A percentile compares a stretch with the other conserved stretches of the same genome.
phyloP scores from a whole-genome alignment of 2,888 invertebrate species.

The Neuroscelio doddi region DNA sequence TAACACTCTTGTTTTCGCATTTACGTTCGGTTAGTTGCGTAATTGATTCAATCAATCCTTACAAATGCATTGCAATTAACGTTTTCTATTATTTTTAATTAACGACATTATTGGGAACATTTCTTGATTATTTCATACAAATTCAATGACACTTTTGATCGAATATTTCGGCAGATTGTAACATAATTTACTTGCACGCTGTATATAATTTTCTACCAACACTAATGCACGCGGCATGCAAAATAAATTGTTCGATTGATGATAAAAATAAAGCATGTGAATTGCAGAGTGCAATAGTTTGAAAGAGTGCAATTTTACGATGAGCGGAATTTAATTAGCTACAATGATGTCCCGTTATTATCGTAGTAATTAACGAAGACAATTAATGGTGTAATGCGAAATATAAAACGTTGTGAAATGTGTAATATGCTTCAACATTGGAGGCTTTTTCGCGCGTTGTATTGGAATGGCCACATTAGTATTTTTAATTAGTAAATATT shows the following conservation, averaged over 20 bases:
- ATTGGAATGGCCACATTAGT: slow-evolving; percentile 20
- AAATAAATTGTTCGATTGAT: background rate
- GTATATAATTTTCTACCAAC: background rate
- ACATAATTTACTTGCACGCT: too few relatives aligned
- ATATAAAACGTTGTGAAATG: slow-evolving; percentile 30
- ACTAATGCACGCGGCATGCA: background rate
- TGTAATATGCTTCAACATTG: slow-evolving; percentile 21
- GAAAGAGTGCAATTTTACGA: slow-evolving; percentile 14
- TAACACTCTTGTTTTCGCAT: too few relatives aligned
- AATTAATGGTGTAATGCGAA: slow-evolving; percentile 30
- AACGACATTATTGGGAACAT: too few relatives aligned
- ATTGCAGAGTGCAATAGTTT: slow-evolving; percentile 8
- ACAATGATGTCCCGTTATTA: slow-evolving; percentile 29
- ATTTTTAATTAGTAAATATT: slow-evolving; percentile 30
- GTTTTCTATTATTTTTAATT: too few relatives aligned
- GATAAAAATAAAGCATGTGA: slow-evolving; percentile 13
- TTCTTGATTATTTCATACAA: too few relatives aligned
- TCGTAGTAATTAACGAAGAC: slow-evolving; percentile 33
- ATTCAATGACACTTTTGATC: too few relatives aligned
- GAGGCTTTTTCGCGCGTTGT: slow-evolving; percentile 9
- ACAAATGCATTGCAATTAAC: too few relatives aligned
- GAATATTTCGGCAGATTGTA: too few relatives aligned
- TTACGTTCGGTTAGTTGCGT: too few relatives aligned
- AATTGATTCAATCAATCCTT: too few relatives aligned
- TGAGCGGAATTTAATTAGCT: slow-evolving; percentile 33